phyloP scores from a whole-genome alignment of 2,797 vertebrate genomes.

The Hozukius guyotensis region DNA sequence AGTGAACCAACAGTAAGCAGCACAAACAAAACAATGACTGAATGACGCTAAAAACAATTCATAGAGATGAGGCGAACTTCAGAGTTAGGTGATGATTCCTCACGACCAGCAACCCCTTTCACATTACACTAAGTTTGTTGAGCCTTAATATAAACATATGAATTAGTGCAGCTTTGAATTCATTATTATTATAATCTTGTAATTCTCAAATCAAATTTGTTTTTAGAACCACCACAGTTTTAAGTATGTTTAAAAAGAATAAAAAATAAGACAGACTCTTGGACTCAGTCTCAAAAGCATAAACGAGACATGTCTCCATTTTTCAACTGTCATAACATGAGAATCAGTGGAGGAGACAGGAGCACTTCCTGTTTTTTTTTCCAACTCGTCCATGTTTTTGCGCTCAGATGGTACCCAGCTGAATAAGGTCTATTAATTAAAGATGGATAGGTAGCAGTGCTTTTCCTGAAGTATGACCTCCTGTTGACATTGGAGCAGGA shows the following conservation, averaged over 20 bases:
- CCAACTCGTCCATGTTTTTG: conserved; percentile 71
- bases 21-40: not conserved
- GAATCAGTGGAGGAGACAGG: conserved; percentile 65
- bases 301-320: conserved; percentile 42
- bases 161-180: not conserved
- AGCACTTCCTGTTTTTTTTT: conserved; percentile 72
- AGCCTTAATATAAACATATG: conserved; percentile 5
- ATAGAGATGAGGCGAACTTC: not conserved
- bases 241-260: not conserved
- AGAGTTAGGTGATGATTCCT: not conserved
- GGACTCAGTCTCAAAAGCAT: conserved; percentile 35
- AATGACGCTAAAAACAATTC: not conserved
- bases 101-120: not conserved
- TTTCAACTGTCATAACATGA: conserved; percentile 64
- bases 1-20: not conserved
- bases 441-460: conserved; percentile 73
- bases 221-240: conserved; percentile 3
- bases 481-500: conserved; percentile 78
- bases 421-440: conserved; percentile 80
- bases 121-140: not conserved
- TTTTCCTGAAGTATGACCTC: conserved; percentile 77
- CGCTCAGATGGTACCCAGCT: conserved; percentile 66
- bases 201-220: conserved; percentile 16
- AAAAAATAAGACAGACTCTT: conserved; percentile 8
- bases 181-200: not conserved